These are phyloP conservation scores for Macaca fascicularis DNA, from an alignment of 2,113 vertebrate species.

Conservation along the genomic window T2T-MFA8v1.1 NC_088378.1:116673501-116674000, in stretches of 20 bases:
- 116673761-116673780: neutral
- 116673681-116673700: neutral
- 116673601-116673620: neutral
- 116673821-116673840: neutral
- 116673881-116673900: neutral
- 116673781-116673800: neutral
- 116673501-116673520: neutral
- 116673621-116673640: neutral
- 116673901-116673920: neutral
- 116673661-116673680: neutral
- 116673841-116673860: neutral
- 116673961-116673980: neutral
- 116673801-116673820: neutral
- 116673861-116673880: neutral
- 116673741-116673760: neutral
- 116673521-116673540: neutral
- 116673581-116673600: neutral
- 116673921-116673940: neutral
- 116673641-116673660: neutral
- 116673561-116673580: neutral
- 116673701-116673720: neutral
- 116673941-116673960: slow-evolving; percentile 2
- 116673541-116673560: neutral
- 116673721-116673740: neutral
- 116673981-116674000: neutral